phyloP scores from a whole-genome alignment of 2,113 vertebrate genomes.

The Trogon surrucura region DNA sequence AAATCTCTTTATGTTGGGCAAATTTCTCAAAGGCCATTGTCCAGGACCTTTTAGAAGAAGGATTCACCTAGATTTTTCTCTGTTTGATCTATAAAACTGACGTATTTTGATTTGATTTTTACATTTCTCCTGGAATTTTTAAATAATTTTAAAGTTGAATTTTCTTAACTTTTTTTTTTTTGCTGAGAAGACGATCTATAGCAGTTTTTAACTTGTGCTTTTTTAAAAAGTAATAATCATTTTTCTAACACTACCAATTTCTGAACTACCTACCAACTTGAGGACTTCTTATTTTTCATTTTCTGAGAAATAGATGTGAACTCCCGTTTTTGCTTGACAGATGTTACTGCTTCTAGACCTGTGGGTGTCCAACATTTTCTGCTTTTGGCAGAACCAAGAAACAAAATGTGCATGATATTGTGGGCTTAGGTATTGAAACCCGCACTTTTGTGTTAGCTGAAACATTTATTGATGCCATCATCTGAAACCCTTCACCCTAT shows the following conservation, averaged over 20 bases:
- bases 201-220: not conserved
- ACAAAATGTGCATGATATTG: not conserved
- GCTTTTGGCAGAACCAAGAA: not conserved
- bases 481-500: not conserved
- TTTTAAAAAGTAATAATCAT: fast-evolving
- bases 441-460: not conserved
- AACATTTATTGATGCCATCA: not conserved
- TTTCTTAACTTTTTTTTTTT: not conserved
- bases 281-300: not conserved
- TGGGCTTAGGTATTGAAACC: not conserved
- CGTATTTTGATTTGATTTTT: not conserved
- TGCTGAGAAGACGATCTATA: not conserved
- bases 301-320: not conserved
- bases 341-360: not conserved
- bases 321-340: not conserved
- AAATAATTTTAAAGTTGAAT: not conserved
- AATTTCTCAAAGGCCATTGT: constrained; percentile 60
- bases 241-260: not conserved
- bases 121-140: not conserved
- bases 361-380: not conserved
- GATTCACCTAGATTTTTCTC: not conserved
- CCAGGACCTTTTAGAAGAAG: not conserved
- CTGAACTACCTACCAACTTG: not conserved
- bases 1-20: constrained; percentile 19
- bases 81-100: not conserved